Evolutionary conservation across 2,113 vertebrate species (phyloP).

Genomic region (Coturnix japonica): DNA sequence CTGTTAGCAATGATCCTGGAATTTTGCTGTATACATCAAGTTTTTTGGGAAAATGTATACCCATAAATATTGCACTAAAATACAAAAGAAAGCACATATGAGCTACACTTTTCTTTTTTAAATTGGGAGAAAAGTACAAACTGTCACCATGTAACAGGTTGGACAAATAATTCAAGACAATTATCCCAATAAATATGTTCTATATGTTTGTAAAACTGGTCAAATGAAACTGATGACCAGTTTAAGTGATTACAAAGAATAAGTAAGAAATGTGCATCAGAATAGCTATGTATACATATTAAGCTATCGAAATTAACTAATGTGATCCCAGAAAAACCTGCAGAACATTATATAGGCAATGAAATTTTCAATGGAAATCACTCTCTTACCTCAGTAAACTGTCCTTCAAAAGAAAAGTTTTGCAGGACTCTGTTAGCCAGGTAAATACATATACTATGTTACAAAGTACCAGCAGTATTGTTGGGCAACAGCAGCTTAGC

Average conservation of each 20-base stretch:
- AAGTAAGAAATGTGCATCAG: background rate
- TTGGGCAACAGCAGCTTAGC: background rate
- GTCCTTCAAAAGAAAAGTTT: background rate
- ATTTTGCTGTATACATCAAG: background rate
- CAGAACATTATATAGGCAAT: background rate
- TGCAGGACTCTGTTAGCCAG: background rate
- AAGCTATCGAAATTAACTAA: background rate
- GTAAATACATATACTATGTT: background rate
- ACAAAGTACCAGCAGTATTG: background rate
- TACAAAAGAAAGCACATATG: background rate
- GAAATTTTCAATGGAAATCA: background rate
- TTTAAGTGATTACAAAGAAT: background rate
- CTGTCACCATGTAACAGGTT: background rate
- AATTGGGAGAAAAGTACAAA: background rate
- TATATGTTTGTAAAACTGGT: background rate
- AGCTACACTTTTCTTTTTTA: background rate
- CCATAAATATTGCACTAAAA: background rate
- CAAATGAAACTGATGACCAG: background rate
- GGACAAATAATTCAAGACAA: background rate
- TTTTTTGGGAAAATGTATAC: fast-evolving
- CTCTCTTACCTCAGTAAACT: background rate
- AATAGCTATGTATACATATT: background rate
- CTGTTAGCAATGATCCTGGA: background rate
- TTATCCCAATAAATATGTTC: background rate
- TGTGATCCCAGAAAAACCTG: background rate